Evolutionary conservation across 2,888 invertebrate species (phyloP).

Genomic region (Phrixothrix hirtus): DNA sequence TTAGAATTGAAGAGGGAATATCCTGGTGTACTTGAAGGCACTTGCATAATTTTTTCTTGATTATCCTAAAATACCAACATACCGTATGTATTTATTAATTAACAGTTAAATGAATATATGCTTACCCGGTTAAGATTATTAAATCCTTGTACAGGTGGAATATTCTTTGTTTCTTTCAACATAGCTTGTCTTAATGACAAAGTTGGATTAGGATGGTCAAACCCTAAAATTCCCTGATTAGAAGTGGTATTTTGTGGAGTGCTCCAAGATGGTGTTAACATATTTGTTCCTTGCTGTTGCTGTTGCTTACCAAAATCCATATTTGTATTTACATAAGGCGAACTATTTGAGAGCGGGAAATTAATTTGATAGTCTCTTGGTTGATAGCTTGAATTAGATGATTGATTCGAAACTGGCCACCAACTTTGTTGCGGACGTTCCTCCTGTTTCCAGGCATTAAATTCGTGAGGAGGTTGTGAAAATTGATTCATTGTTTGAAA

Average conservation of each 20-base stretch:
- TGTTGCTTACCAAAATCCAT: conserved; percentile 31
- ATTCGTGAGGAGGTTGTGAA: conserved; percentile 20
- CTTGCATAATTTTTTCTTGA: conserved; percentile 25
- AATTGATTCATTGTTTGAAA: conserved; percentile 20
- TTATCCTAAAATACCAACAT: conserved; percentile 18
- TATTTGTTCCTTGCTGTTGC: conserved; percentile 32
- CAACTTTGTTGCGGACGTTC: conserved; percentile 35
- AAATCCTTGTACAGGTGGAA: conserved; percentile 26
- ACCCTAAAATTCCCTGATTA: conserved; percentile 20
- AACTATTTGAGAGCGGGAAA: conserved; percentile 23
- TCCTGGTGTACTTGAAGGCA: conserved; percentile 39
- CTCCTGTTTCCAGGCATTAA: conserved; percentile 34
- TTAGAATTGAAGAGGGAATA: conserved; percentile 55
- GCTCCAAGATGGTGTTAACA: conserved; percentile 44
- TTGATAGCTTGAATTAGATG: conserved; percentile 18
- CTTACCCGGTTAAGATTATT: conserved; percentile 16
- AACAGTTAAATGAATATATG: too few relatives aligned
- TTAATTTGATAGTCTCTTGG: conserved; percentile 30
- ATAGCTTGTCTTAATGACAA: conserved; percentile 53
- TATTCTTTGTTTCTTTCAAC: conserved; percentile 50
- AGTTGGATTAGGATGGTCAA: conserved; percentile 33
- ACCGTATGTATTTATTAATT: background rate
- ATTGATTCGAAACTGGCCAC: conserved; percentile 36
- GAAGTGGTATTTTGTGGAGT: conserved; percentile 19
- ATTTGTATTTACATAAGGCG: conserved; percentile 22